Conservation (phyloP, 2,888 invertebrate species). For the Trimorus sp. region DNA sequence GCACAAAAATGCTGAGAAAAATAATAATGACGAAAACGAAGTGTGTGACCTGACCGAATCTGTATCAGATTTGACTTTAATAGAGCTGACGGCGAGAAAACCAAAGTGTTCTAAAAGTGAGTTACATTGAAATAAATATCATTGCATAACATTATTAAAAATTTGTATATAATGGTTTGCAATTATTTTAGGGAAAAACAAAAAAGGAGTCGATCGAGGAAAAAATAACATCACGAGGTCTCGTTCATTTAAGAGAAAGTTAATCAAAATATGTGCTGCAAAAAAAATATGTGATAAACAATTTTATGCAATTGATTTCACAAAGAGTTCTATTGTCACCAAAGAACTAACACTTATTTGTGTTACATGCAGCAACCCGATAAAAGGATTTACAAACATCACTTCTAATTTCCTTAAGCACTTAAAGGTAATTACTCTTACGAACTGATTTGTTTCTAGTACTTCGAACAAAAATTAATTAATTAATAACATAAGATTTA, state of each 20-base stretch:
- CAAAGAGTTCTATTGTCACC: slow-evolving; percentile 3
- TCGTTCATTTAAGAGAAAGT: too few relatives aligned
- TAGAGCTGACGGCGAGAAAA: background rate
- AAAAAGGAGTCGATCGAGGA: too few relatives aligned
- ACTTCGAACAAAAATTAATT: too few relatives aligned
- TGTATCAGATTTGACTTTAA: slow-evolving; percentile 7
- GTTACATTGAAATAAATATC: background rate
- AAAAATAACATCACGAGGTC: too few relatives aligned
- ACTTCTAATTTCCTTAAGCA: slow-evolving; percentile 20
- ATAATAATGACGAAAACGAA: background rate
- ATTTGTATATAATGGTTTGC: background rate
- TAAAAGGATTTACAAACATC: slow-evolving; percentile 15
- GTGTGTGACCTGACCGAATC: background rate
- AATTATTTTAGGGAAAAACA: slow-evolving; percentile 10
- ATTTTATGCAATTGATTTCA: slow-evolving; percentile 14
- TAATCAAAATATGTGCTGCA: background rate
- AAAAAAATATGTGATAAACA: slow-evolving; percentile 8
- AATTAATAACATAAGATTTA: too few relatives aligned
- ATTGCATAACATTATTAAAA: background rate
- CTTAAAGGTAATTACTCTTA: background rate
- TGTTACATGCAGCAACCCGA: slow-evolving; percentile 6
- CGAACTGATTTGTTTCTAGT: too few relatives aligned
- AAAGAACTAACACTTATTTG: slow-evolving; percentile 9
- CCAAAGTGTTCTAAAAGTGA: slow-evolving; percentile 12
- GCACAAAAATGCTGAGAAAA: background rate